Conservation (phyloP, 2,888 invertebrate genomes). For the Dione vanillae region DNA sequence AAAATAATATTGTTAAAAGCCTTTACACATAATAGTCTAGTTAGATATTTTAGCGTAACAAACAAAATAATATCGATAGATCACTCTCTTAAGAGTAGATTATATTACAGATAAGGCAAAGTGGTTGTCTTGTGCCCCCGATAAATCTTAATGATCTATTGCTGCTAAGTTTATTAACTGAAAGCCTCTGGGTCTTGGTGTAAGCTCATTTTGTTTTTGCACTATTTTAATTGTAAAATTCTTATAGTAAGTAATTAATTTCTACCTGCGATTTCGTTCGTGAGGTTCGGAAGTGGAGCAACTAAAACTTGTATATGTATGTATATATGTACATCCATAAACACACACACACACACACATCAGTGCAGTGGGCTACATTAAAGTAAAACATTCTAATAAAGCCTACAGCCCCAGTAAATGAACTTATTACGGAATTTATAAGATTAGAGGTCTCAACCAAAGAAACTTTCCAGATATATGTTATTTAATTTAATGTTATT, state of each 20-base stretch:
- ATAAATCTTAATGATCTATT: conserved; percentile 47
- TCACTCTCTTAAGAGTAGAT: conserved; percentile 36
- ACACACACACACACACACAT: too few relatives aligned
- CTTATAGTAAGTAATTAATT: background rate
- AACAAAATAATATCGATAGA: conserved; percentile 33
- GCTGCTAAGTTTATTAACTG: conserved; percentile 39
- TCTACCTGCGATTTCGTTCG: background rate
- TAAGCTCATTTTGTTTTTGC: conserved; percentile 26
- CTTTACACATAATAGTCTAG: background rate
- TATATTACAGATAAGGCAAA: conserved; percentile 37
- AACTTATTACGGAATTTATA: too few relatives aligned
- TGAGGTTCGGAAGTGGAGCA: background rate
- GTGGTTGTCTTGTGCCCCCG: conserved; percentile 41
- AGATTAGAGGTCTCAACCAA: background rate
- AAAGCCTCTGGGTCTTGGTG: conserved; percentile 23
- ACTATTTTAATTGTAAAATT: background rate
- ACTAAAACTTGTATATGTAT: background rate
- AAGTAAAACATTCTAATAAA: too few relatives aligned
- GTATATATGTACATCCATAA: too few relatives aligned
- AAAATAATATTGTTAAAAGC: background rate
- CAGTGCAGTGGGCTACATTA: too few relatives aligned
- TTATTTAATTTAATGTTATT: too few relatives aligned
- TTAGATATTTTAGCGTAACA: background rate
- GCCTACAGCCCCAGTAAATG: too few relatives aligned
- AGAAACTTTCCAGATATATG: background rate